Percentiles rank a stretch among this genome's conserved stretches.
These are phyloP conservation scores for Daktulosphaira vitifoliae DNA, from an alignment of 1,140 invertebrate genomes.

Conservation along the genomic window DNA sequence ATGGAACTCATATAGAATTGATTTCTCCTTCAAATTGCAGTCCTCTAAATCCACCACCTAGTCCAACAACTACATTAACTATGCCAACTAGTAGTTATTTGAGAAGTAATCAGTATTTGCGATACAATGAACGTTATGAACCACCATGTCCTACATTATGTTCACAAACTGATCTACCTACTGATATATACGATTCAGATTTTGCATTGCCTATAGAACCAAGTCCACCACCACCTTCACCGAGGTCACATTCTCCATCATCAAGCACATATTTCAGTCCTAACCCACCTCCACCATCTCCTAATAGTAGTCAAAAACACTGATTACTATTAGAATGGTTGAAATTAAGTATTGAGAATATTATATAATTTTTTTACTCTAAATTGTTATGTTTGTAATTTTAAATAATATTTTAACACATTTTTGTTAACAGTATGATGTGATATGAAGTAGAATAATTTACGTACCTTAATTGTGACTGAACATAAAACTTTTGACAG, in stretches of 20 bases:
- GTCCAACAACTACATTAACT: slow-evolving; percentile 60
- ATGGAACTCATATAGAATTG: neutral
- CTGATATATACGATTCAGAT: slow-evolving; percentile 84
- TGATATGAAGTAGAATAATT: too few species aligned
- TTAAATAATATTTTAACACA: too few species aligned
- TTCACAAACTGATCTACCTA: slow-evolving; percentile 48
- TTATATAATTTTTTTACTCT: too few species aligned
- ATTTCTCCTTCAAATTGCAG: slow-evolving; percentile 46
- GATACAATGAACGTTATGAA: slow-evolving; percentile 62
- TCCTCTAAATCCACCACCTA: slow-evolving; percentile 82
- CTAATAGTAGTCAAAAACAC: slow-evolving; percentile 38
- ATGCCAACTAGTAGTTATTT: slow-evolving; percentile 1
- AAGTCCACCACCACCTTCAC: slow-evolving; percentile 75
- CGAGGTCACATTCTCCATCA: slow-evolving; percentile 67
- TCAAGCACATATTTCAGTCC: slow-evolving; percentile 66
- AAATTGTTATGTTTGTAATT: too few species aligned
- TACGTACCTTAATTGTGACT: too few species aligned
- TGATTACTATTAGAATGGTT: too few species aligned
- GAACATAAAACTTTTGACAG: too few species aligned
- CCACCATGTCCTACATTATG: slow-evolving; percentile 89
- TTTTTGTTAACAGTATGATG: too few species aligned
- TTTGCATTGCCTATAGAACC: slow-evolving; percentile 55
- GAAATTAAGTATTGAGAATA: too few species aligned
- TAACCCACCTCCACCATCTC: slow-evolving; percentile 61
- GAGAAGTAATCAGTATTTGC: slow-evolving; percentile 42